Percentiles rank a stretch among this genome's conserved stretches.
Evolutionary conservation across 2,888 invertebrate species (phyloP).

Genomic region (Acronicta aceris): DNA sequence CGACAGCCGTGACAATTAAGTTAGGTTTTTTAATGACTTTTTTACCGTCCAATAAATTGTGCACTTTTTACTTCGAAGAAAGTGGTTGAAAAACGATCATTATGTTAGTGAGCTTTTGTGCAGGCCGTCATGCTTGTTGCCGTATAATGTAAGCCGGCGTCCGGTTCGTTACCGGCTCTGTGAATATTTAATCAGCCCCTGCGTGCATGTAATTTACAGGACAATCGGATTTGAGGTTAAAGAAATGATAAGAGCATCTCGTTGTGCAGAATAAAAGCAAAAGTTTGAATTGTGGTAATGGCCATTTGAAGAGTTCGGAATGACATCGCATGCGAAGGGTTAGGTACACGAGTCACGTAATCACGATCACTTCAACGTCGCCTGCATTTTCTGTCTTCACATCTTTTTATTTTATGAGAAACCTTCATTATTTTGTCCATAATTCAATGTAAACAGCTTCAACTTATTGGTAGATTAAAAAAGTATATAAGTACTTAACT

Average conservation of each 20-base stretch:
- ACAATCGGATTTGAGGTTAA: conserved; percentile 54
- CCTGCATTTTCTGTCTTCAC: conserved; percentile 30
- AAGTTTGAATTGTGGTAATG: conserved; percentile 12
- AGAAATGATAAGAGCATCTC: conserved; percentile 18
- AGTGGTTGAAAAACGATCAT: conserved; percentile 78
- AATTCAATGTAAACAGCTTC: too few relatives aligned
- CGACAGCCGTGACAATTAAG: conserved; percentile 82
- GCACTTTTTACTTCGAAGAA: conserved; percentile 73
- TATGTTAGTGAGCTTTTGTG: conserved; percentile 72
- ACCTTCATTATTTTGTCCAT: not conserved
- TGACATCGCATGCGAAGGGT: conserved; percentile 18
- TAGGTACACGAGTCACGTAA: conserved; percentile 25
- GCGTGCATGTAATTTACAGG: conserved; percentile 63
- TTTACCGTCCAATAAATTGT: conserved; percentile 59
- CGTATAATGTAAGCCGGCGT: conserved; percentile 49
- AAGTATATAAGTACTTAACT: too few relatives aligned
- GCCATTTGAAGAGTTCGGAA: conserved; percentile 3
- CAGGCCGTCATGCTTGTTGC: conserved; percentile 58
- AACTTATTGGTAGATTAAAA: too few relatives aligned
- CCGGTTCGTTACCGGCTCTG: conserved; percentile 48
- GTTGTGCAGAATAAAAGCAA: conserved; percentile 34
- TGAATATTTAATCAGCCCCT: conserved; percentile 62
- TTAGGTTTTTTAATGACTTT: conserved; percentile 77
- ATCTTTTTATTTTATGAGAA: not conserved
- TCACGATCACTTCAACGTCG: conserved; percentile 26